phyloP scores from a whole-genome alignment of 1,140 invertebrate genomes.

The Propsilocerus akamusi region DNA sequence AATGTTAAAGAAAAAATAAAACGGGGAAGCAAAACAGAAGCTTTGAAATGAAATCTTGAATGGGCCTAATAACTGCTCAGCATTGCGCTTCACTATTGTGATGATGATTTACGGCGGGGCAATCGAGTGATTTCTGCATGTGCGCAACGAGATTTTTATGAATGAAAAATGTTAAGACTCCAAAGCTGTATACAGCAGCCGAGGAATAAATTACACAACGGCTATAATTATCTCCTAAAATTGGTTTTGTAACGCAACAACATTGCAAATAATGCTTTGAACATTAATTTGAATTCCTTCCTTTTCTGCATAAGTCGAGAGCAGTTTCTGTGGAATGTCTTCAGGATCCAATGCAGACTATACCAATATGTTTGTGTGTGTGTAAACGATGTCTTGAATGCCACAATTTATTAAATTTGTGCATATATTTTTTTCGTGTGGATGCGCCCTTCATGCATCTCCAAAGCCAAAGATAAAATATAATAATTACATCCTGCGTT shows the following conservation, averaged over 20 bases:
- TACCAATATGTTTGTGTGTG: too few relatives aligned
- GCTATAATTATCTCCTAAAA: conserved; percentile 3
- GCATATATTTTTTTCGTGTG: too few relatives aligned
- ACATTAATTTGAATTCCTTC: not conserved
- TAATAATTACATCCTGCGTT: conserved; percentile 2
- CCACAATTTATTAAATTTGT: too few relatives aligned
- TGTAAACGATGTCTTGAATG: too few relatives aligned
- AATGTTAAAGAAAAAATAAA: too few relatives aligned
- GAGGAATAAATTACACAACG: not conserved
- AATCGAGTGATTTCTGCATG: too few relatives aligned
- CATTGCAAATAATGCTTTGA: not conserved
- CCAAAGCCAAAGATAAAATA: conserved; percentile 1
- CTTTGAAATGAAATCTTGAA: not conserved
- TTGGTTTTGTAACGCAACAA: conserved; percentile 1
- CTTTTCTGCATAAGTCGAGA: not conserved
- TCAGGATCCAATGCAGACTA: too few relatives aligned
- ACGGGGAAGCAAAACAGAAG: conserved; percentile 1
- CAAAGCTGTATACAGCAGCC: not conserved
- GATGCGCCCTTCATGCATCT: too few relatives aligned
- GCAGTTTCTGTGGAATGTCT: not conserved
- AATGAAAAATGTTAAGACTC: too few relatives aligned
- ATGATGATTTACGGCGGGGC: conserved; percentile 3
- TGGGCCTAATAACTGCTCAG: conserved; percentile 1
- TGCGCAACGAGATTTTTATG: not conserved
- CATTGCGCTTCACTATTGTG: conserved; percentile 1